Percentiles rank a stretch among this genome's conserved stretches.
phyloP scores from a whole-genome alignment of 2,113 vertebrate genomes.

The Alethe castanea region DNA sequence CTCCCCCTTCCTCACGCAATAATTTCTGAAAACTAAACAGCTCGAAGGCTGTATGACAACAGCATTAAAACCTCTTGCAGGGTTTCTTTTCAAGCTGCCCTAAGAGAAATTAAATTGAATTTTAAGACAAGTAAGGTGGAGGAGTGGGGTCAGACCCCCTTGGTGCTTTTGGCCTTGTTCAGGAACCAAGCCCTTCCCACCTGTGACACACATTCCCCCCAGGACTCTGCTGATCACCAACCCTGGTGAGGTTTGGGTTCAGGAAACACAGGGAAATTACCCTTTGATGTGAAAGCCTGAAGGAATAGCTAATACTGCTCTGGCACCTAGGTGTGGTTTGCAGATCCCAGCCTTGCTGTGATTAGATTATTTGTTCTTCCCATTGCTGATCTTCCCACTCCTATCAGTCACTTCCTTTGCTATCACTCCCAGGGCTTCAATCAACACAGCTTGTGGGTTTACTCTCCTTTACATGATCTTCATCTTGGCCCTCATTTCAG shows the following conservation, averaged over 20 bases:
- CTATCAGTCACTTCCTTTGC: background rate
- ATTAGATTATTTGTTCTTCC: background rate
- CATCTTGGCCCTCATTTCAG: background rate
- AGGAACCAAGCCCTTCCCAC: background rate
- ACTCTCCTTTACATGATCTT: background rate
- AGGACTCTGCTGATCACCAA: background rate
- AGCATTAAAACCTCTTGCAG: background rate
- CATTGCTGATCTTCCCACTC: background rate
- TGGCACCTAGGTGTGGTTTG: background rate
- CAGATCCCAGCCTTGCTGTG: background rate
- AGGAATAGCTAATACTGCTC: background rate
- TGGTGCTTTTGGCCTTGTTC: background rate
- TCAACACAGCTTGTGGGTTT: background rate
- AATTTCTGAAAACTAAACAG: slow-evolving; percentile 14
- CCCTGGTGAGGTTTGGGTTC: background rate
- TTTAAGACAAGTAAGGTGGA: background rate
- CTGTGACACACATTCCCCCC: accelerated
- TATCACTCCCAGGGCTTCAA: background rate
- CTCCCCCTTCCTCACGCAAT: background rate
- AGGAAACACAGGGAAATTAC: background rate
- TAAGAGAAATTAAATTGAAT: background rate
- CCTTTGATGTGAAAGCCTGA: background rate
- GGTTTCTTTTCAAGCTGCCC: background rate
- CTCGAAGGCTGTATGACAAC: background rate
- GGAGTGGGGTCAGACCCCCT: accelerated